phyloP scores from a whole-genome alignment of 2,888 invertebrate species.

The Troides helena region DNA sequence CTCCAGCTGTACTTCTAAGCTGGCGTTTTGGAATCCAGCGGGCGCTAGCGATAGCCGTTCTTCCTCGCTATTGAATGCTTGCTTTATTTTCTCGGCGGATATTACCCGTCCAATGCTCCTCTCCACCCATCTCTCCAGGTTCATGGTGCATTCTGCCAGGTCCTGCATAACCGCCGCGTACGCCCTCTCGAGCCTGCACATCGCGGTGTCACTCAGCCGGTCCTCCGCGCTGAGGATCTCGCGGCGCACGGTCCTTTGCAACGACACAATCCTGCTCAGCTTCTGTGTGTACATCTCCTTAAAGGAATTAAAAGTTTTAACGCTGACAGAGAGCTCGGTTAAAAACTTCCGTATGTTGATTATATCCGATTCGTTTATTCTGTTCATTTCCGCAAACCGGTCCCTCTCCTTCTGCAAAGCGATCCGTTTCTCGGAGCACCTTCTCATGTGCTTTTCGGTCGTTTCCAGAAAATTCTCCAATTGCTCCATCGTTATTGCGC shows the following conservation, averaged over 20 bases:
- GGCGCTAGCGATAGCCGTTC: conserved; percentile 51
- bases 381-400: conserved; percentile 61
- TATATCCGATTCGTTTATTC: conserved; percentile 68
- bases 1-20: conserved; percentile 63
- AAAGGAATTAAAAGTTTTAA: conserved; percentile 63
- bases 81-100: conserved; percentile 65
- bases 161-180: conserved; percentile 70
- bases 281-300: conserved; percentile 67
- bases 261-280: conserved; percentile 57
- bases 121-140: conserved; percentile 68
- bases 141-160: conserved; percentile 61
- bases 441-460: conserved; percentile 63
- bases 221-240: conserved; percentile 64
- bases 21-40: conserved; percentile 57
- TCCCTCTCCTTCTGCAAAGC: conserved; percentile 66
- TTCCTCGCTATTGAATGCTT: conserved; percentile 58
- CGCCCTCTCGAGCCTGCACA: conserved; percentile 63
- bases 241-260: conserved; percentile 66
- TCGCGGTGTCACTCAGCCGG: conserved; percentile 47
- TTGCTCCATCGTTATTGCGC: conserved; percentile 69
- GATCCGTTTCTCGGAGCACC: conserved; percentile 64
- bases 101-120: conserved; percentile 55
- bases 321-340: conserved; percentile 63
- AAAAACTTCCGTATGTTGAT: conserved; percentile 66
- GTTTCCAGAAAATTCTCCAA: conserved; percentile 72